phyloP scores from a whole-genome alignment of 2,888 invertebrate genomes.

The Amphipyra tragopoginis region DNA sequence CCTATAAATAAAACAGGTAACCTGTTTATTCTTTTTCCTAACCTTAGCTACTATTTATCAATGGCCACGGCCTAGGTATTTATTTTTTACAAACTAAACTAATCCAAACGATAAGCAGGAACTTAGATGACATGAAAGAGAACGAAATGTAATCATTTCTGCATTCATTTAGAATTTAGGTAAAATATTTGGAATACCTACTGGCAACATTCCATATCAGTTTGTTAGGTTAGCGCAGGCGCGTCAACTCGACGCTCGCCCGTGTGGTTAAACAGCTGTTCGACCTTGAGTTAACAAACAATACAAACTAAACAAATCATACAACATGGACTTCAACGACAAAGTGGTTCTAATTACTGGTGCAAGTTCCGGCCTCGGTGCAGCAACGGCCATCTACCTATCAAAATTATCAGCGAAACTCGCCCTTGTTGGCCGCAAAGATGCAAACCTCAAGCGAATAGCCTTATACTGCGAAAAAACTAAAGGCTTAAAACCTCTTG shows the following conservation, averaged over 20 bases:
- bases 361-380: conserved; percentile 94
- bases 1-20: too few relatives aligned
- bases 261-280: conserved; percentile 55
- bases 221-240: conserved; percentile 48
- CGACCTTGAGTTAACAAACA: conserved; percentile 46
- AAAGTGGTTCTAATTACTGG: conserved; percentile 92
- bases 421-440: conserved; percentile 90
- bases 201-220: conserved; percentile 44
- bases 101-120: neutral
- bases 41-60: too few relatives aligned
- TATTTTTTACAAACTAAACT: too few relatives aligned
- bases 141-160: neutral
- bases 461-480: conserved; percentile 87
- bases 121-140: too few relatives aligned
- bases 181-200: conserved; percentile 10
- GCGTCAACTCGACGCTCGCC: conserved; percentile 30
- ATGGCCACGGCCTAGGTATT: too few relatives aligned
- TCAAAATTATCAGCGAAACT: conserved; percentile 91
- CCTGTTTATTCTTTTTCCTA: too few relatives aligned
- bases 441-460: conserved; percentile 77
- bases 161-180: neutral
- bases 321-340: conserved; percentile 89
- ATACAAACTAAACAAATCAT: conserved; percentile 39
- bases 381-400: conserved; percentile 92
- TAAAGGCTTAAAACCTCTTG: conserved; percentile 88